These are phyloP conservation scores for Ctenicera cuprea DNA, from an alignment of 2,888 invertebrate genomes.

Conservation along the genomic window DNA sequence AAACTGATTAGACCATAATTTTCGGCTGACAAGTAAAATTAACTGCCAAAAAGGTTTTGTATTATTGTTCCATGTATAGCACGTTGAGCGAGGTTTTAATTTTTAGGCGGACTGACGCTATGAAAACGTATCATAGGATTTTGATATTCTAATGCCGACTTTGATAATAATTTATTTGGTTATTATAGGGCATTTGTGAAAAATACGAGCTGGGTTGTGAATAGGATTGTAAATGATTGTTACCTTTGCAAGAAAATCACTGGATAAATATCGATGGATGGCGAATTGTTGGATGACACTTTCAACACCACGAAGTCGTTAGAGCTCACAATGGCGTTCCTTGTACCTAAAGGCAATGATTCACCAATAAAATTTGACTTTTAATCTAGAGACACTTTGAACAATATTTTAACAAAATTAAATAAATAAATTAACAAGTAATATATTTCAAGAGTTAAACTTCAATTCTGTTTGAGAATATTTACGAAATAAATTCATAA, in stretches of 20 bases:
- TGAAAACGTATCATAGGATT: slow-evolving; percentile 81
- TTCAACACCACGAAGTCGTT: slow-evolving; percentile 81
- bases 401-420: slow-evolving; percentile 6
- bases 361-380: slow-evolving; percentile 47
- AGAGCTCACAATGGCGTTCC: slow-evolving; percentile 91
- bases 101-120: slow-evolving; percentile 78
- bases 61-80: slow-evolving; percentile 43
- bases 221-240: slow-evolving; percentile 63
- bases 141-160: slow-evolving; percentile 80
- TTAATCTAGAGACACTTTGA: slow-evolving; percentile 18
- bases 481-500: slow-evolving; percentile 54
- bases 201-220: slow-evolving; percentile 70
- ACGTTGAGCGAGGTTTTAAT: slow-evolving; percentile 65
- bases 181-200: slow-evolving; percentile 70
- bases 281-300: slow-evolving; percentile 82
- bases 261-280: slow-evolving; percentile 79
- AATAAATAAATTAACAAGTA: slow-evolving; percentile 22
- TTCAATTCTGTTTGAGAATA: slow-evolving; percentile 52
- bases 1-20: neutral
- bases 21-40: neutral
- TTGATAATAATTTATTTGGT: slow-evolving; percentile 70
- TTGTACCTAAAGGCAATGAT: slow-evolving; percentile 72
- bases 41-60: neutral
- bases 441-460: neutral
- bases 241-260: slow-evolving; percentile 71